Evolutionary conservation across 2,113 vertebrate genomes (phyloP).

Genomic region (Seriola aureovittata): DNA sequence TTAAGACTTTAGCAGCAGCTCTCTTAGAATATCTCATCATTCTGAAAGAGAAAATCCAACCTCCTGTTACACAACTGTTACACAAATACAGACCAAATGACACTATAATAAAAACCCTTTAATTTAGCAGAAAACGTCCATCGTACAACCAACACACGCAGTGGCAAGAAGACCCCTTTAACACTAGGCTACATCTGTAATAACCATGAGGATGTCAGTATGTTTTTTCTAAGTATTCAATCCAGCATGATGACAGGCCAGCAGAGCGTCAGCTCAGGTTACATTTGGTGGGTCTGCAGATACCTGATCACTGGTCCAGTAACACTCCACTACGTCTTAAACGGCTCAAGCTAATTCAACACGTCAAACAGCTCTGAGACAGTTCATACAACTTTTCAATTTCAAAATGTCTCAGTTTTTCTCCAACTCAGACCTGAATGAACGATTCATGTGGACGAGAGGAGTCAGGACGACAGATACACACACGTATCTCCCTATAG

Average conservation of each 20-base stretch:
- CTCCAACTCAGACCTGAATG: too few species aligned
- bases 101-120: neutral
- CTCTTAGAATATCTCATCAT: neutral
- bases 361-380: neutral
- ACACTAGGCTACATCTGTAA: neutral
- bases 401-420: neutral
- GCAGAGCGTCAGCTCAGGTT: conserved; percentile 8
- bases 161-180: neutral
- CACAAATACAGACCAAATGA: neutral
- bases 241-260: conserved; percentile 20
- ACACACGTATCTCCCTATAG: neutral
- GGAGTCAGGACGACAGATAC: neutral
- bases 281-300: conserved; percentile 4
- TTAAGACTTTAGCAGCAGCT: neutral
- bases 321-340: neutral
- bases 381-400: neutral
- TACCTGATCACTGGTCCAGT: neutral
- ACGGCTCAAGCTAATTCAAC: neutral
- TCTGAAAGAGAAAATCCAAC: neutral
- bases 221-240: neutral
- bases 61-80: neutral
- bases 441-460: neutral
- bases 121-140: neutral
- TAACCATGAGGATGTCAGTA: neutral
- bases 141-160: neutral